These are phyloP conservation scores for Polypedilum vanderplanki DNA, from an alignment of 1,140 invertebrate species.

Conservation along the genomic window DNA sequence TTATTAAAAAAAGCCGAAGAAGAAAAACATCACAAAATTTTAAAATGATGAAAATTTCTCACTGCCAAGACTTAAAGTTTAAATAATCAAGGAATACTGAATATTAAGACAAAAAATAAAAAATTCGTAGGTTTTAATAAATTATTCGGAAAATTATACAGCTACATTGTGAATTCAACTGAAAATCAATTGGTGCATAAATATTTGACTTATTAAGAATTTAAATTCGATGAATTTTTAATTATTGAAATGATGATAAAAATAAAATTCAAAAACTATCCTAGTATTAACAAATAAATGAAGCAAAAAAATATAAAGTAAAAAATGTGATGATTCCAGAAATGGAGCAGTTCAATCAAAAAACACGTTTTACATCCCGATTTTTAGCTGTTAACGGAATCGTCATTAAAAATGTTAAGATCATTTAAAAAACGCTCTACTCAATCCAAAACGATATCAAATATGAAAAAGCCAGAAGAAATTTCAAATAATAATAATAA, in stretches of 20 bases:
- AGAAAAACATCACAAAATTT: constrained; percentile 18
- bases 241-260: background rate
- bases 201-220: constrained; percentile 22
- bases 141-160: constrained; percentile 5
- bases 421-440: constrained; percentile 21
- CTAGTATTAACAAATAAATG: background rate
- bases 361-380: background rate
- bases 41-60: constrained; percentile 18
- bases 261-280: background rate
- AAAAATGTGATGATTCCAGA: background rate
- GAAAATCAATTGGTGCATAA: constrained; percentile 27
- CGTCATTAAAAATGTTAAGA: background rate
- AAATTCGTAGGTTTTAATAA: constrained; percentile 23
- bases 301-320: background rate
- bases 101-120: background rate
- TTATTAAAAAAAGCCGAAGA: constrained; percentile 15
- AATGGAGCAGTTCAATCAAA: background rate
- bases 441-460: constrained; percentile 18
- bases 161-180: constrained; percentile 24
- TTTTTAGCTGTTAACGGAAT: background rate
- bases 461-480: background rate
- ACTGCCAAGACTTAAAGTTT: constrained; percentile 29
- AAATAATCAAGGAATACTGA: constrained; percentile 10
- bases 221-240: constrained; percentile 20
- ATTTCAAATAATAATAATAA: background rate